Conservation (phyloP, 2,113 vertebrate genomes). For the Laticauda colubrina region DNA sequence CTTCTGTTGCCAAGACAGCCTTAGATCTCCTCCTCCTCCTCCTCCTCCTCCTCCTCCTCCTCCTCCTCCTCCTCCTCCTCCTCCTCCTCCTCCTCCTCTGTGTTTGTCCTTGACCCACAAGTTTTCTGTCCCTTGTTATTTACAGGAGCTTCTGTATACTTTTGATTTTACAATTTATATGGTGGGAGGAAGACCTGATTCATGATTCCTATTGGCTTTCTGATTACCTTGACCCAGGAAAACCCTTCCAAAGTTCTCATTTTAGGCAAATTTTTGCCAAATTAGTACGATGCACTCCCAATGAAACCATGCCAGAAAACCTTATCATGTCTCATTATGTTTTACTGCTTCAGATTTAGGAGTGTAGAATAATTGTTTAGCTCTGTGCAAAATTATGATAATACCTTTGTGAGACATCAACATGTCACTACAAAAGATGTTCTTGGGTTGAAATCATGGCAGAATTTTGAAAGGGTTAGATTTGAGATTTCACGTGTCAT, state of each 20-base stretch:
- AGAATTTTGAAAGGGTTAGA: background rate
- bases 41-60: background rate
- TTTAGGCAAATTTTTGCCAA: constrained; percentile 37
- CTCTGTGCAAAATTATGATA: constrained; percentile 23
- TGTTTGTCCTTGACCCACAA: too few relatives aligned
- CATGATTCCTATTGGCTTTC: background rate
- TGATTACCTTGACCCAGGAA: background rate
- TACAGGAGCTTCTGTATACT: background rate
- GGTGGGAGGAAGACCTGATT: background rate
- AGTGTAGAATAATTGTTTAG: constrained; percentile 9
- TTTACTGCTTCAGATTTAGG: constrained; percentile 30
- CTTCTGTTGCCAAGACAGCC: background rate
- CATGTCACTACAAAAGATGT: background rate
- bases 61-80: background rate
- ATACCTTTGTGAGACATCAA: constrained; percentile 1
- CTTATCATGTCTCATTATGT: constrained; percentile 2
- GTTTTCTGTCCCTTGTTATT: background rate
- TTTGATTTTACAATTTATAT: background rate
- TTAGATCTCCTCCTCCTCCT: background rate
- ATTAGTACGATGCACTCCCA: background rate
- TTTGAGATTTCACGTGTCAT: background rate
- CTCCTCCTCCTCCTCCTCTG: background rate
- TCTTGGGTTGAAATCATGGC: background rate
- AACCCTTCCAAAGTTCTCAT: constrained; percentile 10
- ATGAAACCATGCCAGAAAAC: constrained; percentile 9